Conservation (phyloP, 2,888 invertebrate species). For the Neria commutata region DNA sequence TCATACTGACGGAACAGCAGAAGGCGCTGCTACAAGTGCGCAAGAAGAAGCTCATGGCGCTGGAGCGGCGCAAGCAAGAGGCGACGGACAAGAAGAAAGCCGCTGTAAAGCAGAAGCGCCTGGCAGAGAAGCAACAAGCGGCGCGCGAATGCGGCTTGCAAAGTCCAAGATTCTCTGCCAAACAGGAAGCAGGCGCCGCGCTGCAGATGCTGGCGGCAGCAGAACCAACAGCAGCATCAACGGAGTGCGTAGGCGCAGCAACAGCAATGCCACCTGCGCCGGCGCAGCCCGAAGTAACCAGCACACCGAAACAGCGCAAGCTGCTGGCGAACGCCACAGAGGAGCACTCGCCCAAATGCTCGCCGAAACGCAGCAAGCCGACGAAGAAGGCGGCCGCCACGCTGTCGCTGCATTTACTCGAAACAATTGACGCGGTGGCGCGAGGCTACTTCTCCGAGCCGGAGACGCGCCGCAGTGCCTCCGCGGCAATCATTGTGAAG, state of each 20-base stretch:
- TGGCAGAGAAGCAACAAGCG: slow-evolving; percentile 19
- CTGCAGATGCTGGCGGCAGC: neutral
- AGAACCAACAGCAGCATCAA: neutral
- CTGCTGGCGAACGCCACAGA: neutral
- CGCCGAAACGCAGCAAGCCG: slow-evolving; percentile 46
- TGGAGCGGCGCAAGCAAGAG: slow-evolving; percentile 44
- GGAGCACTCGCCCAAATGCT: slow-evolving; percentile 38
- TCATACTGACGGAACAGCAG: slow-evolving; percentile 56
- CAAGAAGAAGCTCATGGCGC: slow-evolving; percentile 43
- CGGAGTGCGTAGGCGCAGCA: slow-evolving; percentile 2
- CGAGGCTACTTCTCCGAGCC: slow-evolving; percentile 61
- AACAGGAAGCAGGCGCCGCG: slow-evolving; percentile 19
- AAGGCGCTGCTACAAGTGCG: slow-evolving; percentile 47
- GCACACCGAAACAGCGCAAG: slow-evolving; percentile 4
- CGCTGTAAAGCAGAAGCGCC: slow-evolving; percentile 31
- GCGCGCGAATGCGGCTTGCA: no score
- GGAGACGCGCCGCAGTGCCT: slow-evolving; percentile 45
- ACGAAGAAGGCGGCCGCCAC: slow-evolving; percentile 41
- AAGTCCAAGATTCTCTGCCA: no score
- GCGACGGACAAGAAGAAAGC: slow-evolving; percentile 37
- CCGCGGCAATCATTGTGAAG: slow-evolving; percentile 16
- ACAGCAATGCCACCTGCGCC: neutral
- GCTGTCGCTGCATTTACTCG: slow-evolving; percentile 48
- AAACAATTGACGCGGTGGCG: slow-evolving; percentile 49
- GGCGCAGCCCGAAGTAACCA: neutral